Conservation (phyloP, 1,140 invertebrate species). For the Cotesia typhae region DNA sequence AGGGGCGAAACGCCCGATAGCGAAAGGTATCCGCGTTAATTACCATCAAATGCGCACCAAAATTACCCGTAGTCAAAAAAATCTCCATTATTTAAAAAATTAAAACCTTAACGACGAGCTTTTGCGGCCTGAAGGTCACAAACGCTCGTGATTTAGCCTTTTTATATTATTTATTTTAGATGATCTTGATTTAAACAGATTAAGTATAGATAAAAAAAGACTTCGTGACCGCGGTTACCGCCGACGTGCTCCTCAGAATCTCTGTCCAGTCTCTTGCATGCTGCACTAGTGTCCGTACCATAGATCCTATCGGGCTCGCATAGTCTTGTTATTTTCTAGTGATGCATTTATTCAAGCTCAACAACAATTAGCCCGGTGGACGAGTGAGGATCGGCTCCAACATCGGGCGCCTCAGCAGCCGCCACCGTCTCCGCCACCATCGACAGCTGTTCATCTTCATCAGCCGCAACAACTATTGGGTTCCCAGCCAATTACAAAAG, state of each 20-base stretch:
- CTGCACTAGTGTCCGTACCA: constrained; percentile 55
- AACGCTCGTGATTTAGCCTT: constrained; percentile 9
- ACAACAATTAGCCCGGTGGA: constrained; percentile 90
- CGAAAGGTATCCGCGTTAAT: constrained; percentile 75
- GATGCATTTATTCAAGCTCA: constrained; percentile 94
- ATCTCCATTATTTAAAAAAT: constrained; percentile 3
- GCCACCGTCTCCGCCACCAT: constrained; percentile 50
- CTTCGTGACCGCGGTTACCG: not conserved
- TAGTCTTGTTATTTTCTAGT: constrained; percentile 84
- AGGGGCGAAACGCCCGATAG: constrained; percentile 81
- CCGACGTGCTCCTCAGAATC: not conserved
- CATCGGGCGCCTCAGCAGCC: constrained; percentile 66
- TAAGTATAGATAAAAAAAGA: not conserved
- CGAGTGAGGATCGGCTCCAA: constrained; percentile 84
- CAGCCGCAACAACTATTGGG: constrained; percentile 37
- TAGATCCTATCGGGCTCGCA: constrained; percentile 61
- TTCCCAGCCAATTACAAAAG: constrained; percentile 1
- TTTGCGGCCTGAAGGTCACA: not conserved
- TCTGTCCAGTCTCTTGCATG: constrained; percentile 40
- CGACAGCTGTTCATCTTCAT: constrained; percentile 32
- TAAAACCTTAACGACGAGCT: not conserved
- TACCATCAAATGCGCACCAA: constrained; percentile 34
- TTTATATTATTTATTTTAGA: too few relatives aligned
- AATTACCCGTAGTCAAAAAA: constrained; percentile 16
- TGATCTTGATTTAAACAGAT: too few relatives aligned